Percentiles rank a stretch among this genome's conserved stretches.
Evolutionary conservation across 2,113 vertebrate genomes (phyloP).

Genomic region (Dicaeum eximium): DNA sequence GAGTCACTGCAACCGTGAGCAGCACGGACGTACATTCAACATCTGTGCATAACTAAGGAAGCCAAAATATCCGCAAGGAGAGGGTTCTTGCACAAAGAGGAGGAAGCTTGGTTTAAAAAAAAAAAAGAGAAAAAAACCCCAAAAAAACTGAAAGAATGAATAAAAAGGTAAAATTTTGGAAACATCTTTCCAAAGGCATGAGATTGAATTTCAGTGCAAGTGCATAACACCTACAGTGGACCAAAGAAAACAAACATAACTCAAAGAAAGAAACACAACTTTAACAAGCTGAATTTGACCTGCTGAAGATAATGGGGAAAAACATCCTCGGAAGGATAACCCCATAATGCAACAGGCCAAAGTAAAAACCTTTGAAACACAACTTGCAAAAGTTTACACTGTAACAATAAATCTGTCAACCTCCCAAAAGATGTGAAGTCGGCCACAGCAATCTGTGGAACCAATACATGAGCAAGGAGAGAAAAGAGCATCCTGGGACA

Average conservation of each 20-base stretch:
- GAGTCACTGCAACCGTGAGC: neutral
- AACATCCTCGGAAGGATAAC: neutral
- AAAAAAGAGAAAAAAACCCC: too few relatives aligned
- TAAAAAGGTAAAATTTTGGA: neutral
- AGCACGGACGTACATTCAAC: neutral
- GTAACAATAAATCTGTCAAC: neutral
- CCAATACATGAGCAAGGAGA: neutral
- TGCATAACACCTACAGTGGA: neutral
- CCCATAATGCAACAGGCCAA: neutral
- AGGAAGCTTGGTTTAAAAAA: neutral
- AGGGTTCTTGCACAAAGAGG: neutral
- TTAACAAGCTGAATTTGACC: neutral
- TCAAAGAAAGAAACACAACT: neutral
- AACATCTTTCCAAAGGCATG: neutral
- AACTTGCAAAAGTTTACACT: neutral
- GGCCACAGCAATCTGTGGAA: neutral
- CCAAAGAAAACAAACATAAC: neutral
- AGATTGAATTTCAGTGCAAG: neutral
- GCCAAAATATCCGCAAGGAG: neutral
- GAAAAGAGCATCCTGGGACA: neutral
- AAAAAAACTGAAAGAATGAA: neutral
- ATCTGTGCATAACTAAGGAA: neutral
- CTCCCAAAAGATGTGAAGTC: neutral
- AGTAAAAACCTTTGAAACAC: neutral
- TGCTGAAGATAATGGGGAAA: fast-evolving